Evolutionary conservation across 2,797 vertebrate genomes (phyloP), one percentile per base, ranked within the genome.

Genomic region (Anas acuta): DNA sequence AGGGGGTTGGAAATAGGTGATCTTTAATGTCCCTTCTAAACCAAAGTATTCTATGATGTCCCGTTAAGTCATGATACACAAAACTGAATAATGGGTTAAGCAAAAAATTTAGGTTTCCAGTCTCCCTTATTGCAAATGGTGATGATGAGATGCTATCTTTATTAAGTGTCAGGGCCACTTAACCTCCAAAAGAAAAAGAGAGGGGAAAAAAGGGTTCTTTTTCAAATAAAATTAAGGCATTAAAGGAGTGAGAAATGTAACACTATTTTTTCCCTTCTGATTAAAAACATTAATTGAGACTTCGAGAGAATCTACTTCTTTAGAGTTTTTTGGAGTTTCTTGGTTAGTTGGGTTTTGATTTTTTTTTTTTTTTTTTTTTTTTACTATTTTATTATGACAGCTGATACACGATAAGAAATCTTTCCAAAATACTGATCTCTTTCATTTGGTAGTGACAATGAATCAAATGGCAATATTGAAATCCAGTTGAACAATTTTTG

Each of bases 281-380:
- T 87, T 84, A 47, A 91, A 86, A 61, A 37, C n/a, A 28, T 25
- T 75, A 4, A 17, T 33, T 13, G 39, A 62, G 30, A 76, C 41
- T 30, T 60, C 2, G 10, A 74, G 8, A 61, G 66, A 77, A 77
- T 33, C 5, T 75, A 58, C 6, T 28, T 35, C 2, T 85, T 88
- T 26, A 54, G 32, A 80, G 3, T 17, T 56, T 30, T 54, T 17
- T 30, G 0, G 0, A 2, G 1, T 17, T 60, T 61, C 9, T 30
- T 54, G 26, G 28, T 54, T 30, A 28, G 26, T 16, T 53, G 22
- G 22, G 51, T 28, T 54, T 54, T 54, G 53, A 30, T 30, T 54
- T 54, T 6, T 54, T 54, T 54, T 62, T 7, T 19, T 41, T 41
- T 41, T 7, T 39, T 41, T 15, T 41, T 41, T 41, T 53, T 65